Evolutionary conservation across 2,888 invertebrate species (phyloP).

Genomic region (Acleris laterana): DNA sequence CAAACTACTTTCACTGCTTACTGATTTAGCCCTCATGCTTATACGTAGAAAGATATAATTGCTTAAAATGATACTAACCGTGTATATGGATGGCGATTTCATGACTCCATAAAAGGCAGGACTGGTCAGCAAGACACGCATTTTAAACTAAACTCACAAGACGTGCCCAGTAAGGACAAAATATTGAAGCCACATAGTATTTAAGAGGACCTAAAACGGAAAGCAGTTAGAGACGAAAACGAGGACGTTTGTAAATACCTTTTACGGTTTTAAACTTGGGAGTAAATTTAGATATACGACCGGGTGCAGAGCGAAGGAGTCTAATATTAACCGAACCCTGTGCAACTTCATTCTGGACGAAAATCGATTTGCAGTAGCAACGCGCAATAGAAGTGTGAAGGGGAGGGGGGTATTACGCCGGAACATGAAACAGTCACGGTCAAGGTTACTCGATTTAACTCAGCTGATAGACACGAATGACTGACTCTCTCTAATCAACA

Average conservation of each 20-base stretch:
- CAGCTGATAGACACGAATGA: constrained; percentile 56
- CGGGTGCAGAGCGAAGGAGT: constrained; percentile 4
- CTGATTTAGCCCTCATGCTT: constrained; percentile 51
- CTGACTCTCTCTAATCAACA: constrained; percentile 53
- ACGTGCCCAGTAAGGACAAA: background rate
- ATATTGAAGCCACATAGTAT: constrained; percentile 1
- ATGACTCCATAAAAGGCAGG: constrained; percentile 31
- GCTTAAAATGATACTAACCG: constrained; percentile 10
- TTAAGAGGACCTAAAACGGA: background rate
- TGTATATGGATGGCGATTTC: constrained; percentile 5
- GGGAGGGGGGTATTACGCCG: constrained; percentile 53
- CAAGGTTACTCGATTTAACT: constrained; percentile 69
- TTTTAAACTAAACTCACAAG: constrained; percentile 3
- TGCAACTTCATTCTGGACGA: constrained; percentile 38
- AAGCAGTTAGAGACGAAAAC: background rate
- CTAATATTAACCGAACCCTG: constrained; percentile 29
- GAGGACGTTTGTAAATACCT: background rate
- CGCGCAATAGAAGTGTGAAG: constrained; percentile 49
- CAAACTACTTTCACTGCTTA: constrained; percentile 67
- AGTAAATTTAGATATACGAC: constrained; percentile 8
- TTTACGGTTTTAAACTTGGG: background rate
- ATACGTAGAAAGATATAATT: constrained; percentile 22
- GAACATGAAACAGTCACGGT: constrained; percentile 63
- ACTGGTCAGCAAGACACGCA: constrained; percentile 16
- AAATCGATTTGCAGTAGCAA: constrained; percentile 63